Conservation (phyloP, 2,113 vertebrate species). For the Geococcyx californianus region DNA sequence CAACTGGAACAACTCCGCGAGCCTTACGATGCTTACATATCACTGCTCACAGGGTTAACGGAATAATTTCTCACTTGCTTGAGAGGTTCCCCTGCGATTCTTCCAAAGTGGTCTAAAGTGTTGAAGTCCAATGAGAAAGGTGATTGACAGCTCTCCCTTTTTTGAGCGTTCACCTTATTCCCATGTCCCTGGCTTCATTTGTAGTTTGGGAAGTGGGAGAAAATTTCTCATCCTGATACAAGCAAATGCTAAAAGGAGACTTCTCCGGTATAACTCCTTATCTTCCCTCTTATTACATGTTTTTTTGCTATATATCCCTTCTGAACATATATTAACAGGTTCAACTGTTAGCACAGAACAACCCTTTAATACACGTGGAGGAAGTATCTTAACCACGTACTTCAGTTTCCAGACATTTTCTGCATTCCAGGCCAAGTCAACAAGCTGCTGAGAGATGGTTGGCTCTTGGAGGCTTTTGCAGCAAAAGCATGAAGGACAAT, state of each 20-base stretch:
- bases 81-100: background rate
- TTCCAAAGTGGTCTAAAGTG: background rate
- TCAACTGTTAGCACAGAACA: background rate
- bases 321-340: background rate
- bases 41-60: background rate
- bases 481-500: background rate
- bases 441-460: background rate
- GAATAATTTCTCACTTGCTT: fast-evolving
- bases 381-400: background rate
- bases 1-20: background rate
- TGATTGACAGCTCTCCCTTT: background rate
- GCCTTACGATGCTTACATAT: background rate
- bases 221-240: background rate
- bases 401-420: background rate
- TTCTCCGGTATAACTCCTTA: background rate
- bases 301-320: background rate
- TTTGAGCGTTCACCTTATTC: background rate
- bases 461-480: background rate
- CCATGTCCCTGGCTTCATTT: background rate
- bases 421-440: background rate
- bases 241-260: background rate
- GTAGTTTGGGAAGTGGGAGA: background rate
- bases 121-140: background rate
- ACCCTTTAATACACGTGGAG: background rate
- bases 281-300: background rate